Conservation (phyloP, 2,797 vertebrate genomes). For the Columba guinea region DNA sequence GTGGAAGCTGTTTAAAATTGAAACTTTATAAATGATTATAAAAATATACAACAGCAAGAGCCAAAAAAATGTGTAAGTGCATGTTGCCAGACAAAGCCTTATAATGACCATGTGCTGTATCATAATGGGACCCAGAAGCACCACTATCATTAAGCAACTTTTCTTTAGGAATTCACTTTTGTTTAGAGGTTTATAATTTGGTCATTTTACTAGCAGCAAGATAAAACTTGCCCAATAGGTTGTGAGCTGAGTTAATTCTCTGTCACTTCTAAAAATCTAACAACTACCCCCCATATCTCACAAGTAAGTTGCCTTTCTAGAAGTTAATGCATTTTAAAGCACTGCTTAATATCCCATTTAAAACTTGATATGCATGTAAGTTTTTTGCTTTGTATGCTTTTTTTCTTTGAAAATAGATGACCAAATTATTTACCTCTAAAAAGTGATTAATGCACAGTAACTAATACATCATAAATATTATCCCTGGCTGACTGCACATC, state of each 20-base stretch:
- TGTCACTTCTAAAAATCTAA: neutral
- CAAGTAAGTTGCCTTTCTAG: neutral
- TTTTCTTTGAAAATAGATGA: neutral
- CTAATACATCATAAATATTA: neutral
- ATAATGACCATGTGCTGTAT: slow-evolving; percentile 65
- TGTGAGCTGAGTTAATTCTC: neutral
- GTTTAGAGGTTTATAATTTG: slow-evolving; percentile 49
- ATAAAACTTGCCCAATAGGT: neutral
- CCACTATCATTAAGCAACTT: slow-evolving; percentile 49
- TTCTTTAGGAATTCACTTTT: slow-evolving; percentile 55
- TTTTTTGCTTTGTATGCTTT: neutral
- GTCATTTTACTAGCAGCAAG: neutral
- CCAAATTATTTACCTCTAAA: slow-evolving; percentile 67
- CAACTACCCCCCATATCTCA: neutral
- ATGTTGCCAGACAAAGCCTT: slow-evolving; percentile 61
- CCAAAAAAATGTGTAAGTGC: neutral
- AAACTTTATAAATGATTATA: neutral
- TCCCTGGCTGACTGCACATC: slow-evolving; percentile 40
- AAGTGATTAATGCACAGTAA: slow-evolving; percentile 51
- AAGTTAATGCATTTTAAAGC: neutral
- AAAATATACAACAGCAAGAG: neutral
- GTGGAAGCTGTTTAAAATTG: neutral
- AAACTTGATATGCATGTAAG: neutral
- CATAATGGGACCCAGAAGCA: slow-evolving; percentile 64
- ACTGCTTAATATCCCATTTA: neutral